Evolutionary conservation across 2,797 vertebrate genomes (phyloP).

Genomic region (Chelidonichthys spinosus): DNA sequence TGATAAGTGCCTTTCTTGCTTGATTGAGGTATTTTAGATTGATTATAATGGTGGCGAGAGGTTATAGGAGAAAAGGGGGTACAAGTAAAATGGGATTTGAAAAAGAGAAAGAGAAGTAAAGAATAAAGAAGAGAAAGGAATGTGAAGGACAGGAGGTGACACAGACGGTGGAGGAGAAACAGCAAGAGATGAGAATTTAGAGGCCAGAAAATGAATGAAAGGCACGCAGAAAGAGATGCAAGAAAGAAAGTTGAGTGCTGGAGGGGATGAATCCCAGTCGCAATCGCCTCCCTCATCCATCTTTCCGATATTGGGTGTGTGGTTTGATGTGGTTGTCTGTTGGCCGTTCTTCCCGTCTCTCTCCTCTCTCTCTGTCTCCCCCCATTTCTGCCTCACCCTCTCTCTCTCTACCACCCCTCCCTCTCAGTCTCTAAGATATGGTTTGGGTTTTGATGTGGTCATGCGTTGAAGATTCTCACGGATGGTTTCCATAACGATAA

Average conservation of each 20-base stretch:
- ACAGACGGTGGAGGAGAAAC: conserved; percentile 29
- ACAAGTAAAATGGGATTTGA: conserved; percentile 1
- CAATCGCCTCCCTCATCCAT: conserved; percentile 65
- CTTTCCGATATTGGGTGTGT: conserved; percentile 69
- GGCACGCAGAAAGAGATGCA: conserved; percentile 35
- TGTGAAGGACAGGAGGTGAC: conserved; percentile 40
- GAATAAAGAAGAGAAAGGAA: conserved; percentile 16
- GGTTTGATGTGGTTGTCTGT: conserved; percentile 76
- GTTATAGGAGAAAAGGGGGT: not conserved
- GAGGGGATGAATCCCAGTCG: conserved; percentile 59
- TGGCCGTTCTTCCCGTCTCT: conserved; percentile 35
- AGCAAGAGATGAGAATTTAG: conserved; percentile 31
- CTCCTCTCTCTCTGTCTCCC: conserved; percentile 27
- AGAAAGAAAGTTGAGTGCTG: conserved; percentile 37
- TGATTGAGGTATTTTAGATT: conserved; percentile 8
- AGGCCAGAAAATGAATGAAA: conserved; percentile 49
- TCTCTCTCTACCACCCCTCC: conserved; percentile 26
- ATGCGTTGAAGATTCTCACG: conserved; percentile 73
- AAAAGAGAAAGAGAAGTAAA: conserved; percentile 21
- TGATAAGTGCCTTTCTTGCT: conserved; percentile 14
- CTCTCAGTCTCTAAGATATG: conserved; percentile 72
- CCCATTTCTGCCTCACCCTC: conserved; percentile 16
- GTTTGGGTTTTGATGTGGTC: conserved; percentile 78
- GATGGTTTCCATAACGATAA: conserved; percentile 80
- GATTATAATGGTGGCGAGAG: conserved; percentile 1